Evolutionary conservation across 2,888 invertebrate genomes (phyloP), one percentile per base, ranked within the genome.

Genomic region (Volucella inflata): DNA sequence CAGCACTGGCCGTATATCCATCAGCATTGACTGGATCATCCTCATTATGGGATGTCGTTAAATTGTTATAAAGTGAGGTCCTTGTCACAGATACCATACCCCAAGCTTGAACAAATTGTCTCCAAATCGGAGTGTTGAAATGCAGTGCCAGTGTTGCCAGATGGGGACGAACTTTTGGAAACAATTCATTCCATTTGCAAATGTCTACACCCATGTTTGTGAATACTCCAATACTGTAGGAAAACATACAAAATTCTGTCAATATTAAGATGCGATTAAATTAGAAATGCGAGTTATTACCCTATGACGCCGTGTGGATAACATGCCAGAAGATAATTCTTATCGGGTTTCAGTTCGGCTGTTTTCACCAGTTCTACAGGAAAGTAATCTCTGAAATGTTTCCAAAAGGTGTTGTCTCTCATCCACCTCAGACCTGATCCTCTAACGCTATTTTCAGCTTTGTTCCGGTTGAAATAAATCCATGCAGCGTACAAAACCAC

Each of bases 261-360:
- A 10, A 6, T 36, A 10, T 17, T 17, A 30, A 55, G 21, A 4
- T 14, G 6, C 8, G 21, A 36, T 40, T 21, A 21, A 36, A n/a
- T 62, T 51, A 2, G 2, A 17, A 10, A 14, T 40, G 14, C 10
- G 2, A 8, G 21, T 10, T 30, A 1, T 89, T 88, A 92, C 92
- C 92, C 90, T 38, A 98, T 93, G 0, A 98, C 93, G 1, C 99
- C 99, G 91, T 99, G 99, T 0, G 99, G 99, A 92, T 97, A 98
- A 78, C 95, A 95, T 4, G 97, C 97, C 85, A 97, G 94, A 30
- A 98, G 93, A 90, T 98, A 98, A 92, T 97, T 98, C 88, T 93
- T 94, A 42, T 94, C 93, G 0, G 97, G 95, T 88, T 96, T 95
- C 70, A 99, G 90, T 4, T 98, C 96, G 0, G 93, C 94, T 0